Evolutionary conservation across 2,113 vertebrate genomes (phyloP), one percentile per base, ranked within the genome.

Genomic region (Thinocorus orbignyianus): DNA sequence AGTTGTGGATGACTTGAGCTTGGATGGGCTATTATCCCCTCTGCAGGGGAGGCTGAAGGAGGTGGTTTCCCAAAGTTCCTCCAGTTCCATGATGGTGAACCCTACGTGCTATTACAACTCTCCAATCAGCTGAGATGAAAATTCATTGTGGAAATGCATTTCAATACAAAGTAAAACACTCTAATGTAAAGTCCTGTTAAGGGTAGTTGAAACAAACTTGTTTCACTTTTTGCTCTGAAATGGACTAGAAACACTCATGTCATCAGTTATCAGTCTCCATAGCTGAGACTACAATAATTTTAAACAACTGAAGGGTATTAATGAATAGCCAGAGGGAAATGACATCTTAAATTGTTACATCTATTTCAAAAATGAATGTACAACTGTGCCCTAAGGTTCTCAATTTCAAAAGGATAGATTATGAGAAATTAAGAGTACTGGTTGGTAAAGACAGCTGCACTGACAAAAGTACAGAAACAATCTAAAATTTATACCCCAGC

Each of bases 351-450:
- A 97, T 90, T 88, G 86, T 33, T 93, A 83, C 80, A 93, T 88
- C 86, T 88, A 90, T 95, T 94, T 95, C 37, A 90, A 65, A 94
- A 94, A 92, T 86, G 49, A 88, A 80, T 92, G 51, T 71, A 58
- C 58, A 46, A 86, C 41, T 95, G 86, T 96, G 82, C 91, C 94
- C 80, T 86, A 81, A 92, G 91, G 91, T 88, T 94, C 76, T 86
- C 66, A 77, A 73, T 93, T 96, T 96, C 64, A 92, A 83, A 95
- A 90, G 90, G 60, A 93, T 33, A 90, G 88, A 97, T 93, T 92
- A 96, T 77, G 64, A 95, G 88, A 94, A 96, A 96, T 95, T 92
- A 96, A 86, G 88, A 86, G n/a, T 66, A 92, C 15, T 88, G 31
- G 41, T 69, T 94, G 51, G 46, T 88, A 77, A 72, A 93, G 96